Evolutionary conservation across 2,888 invertebrate genomes (phyloP).

Genomic region (Morpho helenor): DNA sequence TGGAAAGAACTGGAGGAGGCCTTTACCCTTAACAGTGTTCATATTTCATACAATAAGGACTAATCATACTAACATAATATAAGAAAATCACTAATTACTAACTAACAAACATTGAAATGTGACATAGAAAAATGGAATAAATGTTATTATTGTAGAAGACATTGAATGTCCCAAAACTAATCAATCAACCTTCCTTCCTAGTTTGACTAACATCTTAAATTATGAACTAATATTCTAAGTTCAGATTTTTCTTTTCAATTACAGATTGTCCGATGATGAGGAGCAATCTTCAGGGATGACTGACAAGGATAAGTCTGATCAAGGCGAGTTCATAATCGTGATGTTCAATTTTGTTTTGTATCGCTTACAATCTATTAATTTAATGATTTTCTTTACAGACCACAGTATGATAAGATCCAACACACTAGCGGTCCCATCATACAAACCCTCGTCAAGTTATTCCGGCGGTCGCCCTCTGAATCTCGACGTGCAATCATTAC

Average conservation of each 20-base stretch:
- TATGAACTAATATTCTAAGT: too few species aligned
- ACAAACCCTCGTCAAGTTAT: constrained; percentile 64
- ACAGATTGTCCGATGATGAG: constrained; percentile 72
- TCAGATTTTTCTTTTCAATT: not conserved
- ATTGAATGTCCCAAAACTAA: too few species aligned
- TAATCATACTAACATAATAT: too few species aligned
- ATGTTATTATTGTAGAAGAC: too few species aligned
- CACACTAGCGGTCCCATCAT: constrained; percentile 72
- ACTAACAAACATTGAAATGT: too few species aligned
- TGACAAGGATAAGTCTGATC: constrained; percentile 68
- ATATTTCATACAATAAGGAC: too few species aligned
- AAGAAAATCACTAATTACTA: too few species aligned
- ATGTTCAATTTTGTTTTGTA: not conserved
- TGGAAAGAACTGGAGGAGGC: too few species aligned
- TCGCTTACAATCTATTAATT: not conserved
- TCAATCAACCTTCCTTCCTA: too few species aligned
- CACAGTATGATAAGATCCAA: constrained; percentile 75
- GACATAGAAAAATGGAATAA: too few species aligned
- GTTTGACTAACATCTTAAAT: too few species aligned
- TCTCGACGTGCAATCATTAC: constrained; percentile 58
- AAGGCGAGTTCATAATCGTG: constrained; percentile 40
- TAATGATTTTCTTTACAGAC: constrained; percentile 46
- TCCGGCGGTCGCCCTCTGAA: constrained; percentile 58
- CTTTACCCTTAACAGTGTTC: too few species aligned
- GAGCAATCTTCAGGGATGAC: constrained; percentile 75